Percentiles rank a stretch among this genome's conserved stretches.
Evolutionary conservation across 2,888 invertebrate species (phyloP).

Genomic region (Seira ritae): DNA sequence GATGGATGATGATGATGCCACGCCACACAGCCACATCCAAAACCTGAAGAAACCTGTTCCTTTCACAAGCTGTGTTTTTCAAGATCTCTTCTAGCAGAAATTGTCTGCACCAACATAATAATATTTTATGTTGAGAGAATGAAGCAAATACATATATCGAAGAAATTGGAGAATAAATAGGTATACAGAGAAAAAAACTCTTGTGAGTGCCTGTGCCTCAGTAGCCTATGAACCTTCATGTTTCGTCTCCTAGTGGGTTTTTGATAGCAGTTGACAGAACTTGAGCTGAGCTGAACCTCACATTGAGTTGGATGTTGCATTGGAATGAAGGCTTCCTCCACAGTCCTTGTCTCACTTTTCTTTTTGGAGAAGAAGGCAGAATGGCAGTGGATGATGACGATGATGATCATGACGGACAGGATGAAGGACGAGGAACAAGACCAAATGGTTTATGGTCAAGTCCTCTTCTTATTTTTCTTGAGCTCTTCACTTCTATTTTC

Average conservation of each 20-base stretch:
- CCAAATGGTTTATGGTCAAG: conserved; percentile 71
- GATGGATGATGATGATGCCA: neutral
- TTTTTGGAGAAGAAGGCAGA: conserved; percentile 7
- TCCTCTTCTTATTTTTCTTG: conserved; percentile 34
- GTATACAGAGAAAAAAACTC: too few relatives aligned
- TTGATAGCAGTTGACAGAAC: conserved; percentile 16
- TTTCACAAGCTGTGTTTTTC: neutral
- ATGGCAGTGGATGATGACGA: conserved; percentile 21
- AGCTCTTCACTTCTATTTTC: conserved; percentile 20
- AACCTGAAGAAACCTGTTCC: neutral
- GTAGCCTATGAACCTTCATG: too few relatives aligned
- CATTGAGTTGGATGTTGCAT: too few relatives aligned
- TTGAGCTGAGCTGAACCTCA: neutral
- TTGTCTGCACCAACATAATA: neutral
- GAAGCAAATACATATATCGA: conserved; percentile 3
- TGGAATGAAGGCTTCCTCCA: neutral
- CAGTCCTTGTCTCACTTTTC: conserved; percentile 1
- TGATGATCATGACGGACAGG: conserved; percentile 36
- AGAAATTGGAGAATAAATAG: too few relatives aligned
- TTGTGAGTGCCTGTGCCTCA: too few relatives aligned
- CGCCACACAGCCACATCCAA: neutral
- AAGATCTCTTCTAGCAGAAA: neutral
- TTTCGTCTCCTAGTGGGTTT: conserved; percentile 2
- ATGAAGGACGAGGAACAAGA: conserved; percentile 49
- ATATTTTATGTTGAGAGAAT: conserved; percentile 8